phyloP scores from a whole-genome alignment of 2,888 invertebrate genomes.

The Erannis defoliaria region DNA sequence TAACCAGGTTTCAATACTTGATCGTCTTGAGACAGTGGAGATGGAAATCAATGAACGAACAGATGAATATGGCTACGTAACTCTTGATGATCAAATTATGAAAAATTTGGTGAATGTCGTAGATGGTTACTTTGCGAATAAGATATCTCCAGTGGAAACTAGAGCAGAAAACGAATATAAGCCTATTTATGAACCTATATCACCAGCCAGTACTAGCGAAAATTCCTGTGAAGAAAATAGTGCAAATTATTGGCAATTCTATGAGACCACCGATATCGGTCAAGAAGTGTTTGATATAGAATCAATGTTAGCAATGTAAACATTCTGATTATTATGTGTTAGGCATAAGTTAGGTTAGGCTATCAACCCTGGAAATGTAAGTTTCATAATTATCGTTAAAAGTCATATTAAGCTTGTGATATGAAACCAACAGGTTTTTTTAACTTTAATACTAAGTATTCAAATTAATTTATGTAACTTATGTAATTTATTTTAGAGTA shows the following conservation, averaged over 20 bases:
- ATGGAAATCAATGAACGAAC: slow-evolving; percentile 57
- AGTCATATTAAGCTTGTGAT: no score
- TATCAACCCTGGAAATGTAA: no score
- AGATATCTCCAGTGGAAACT: slow-evolving; percentile 22
- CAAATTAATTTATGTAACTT: no score
- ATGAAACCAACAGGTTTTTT: no score
- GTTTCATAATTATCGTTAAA: no score
- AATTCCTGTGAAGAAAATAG: slow-evolving; percentile 50
- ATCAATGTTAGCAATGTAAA: slow-evolving; percentile 33
- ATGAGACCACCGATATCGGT: slow-evolving; percentile 49
- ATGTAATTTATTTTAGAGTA: neutral
- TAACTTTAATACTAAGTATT: no score
- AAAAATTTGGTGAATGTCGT: slow-evolving; percentile 57
- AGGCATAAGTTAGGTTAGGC: no score
- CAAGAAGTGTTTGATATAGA: slow-evolving; percentile 54
- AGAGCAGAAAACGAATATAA: slow-evolving; percentile 28
- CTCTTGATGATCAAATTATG: slow-evolving; percentile 60
- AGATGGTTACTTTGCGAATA: slow-evolving; percentile 50
- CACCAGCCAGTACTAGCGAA: slow-evolving; percentile 60
- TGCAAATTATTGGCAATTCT: slow-evolving; percentile 36
- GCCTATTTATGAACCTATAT: slow-evolving; percentile 66
- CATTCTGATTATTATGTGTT: neutral
- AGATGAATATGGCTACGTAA: slow-evolving; percentile 62
- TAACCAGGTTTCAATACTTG: slow-evolving; percentile 9
- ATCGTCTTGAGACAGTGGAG: slow-evolving; percentile 59